Percentiles rank a stretch among this genome's conserved stretches.
phyloP scores from a whole-genome alignment of 2,797 vertebrate genomes.

The Pteropus rufus region DNA sequence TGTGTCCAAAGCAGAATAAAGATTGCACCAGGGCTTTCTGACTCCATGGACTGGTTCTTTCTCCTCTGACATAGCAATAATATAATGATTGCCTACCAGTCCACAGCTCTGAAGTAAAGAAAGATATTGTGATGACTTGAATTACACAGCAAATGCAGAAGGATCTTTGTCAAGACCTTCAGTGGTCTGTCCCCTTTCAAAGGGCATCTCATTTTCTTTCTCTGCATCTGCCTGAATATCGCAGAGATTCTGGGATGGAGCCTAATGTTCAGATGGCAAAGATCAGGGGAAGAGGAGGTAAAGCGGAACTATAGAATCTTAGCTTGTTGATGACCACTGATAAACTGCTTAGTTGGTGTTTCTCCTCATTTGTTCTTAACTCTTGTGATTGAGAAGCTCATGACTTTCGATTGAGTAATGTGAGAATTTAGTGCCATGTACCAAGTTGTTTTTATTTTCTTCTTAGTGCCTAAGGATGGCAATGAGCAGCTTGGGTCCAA shows the following conservation, averaged over 20 bases:
- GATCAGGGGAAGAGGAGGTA: background rate
- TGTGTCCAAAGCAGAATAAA: background rate
- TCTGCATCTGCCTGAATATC: background rate
- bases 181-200: background rate
- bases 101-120: background rate
- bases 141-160: background rate
- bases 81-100: background rate
- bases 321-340: background rate
- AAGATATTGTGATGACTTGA: background rate
- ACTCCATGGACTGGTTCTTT: background rate
- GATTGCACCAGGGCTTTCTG: background rate
- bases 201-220: background rate
- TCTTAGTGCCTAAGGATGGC: slow-evolving; percentile 40
- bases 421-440: background rate
- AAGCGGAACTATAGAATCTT: background rate
- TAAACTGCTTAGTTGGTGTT: background rate
- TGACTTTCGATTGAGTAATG: background rate
- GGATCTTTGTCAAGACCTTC: background rate
- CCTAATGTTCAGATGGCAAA: background rate
- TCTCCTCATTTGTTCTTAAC: background rate
- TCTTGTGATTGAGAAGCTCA: background rate
- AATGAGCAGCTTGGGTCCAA: background rate
- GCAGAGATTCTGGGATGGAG: background rate
- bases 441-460: background rate
- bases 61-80: too few species aligned